Evolutionary conservation across 2,113 vertebrate genomes (phyloP).

Genomic region (Xiphorhynchus elegans): DNA sequence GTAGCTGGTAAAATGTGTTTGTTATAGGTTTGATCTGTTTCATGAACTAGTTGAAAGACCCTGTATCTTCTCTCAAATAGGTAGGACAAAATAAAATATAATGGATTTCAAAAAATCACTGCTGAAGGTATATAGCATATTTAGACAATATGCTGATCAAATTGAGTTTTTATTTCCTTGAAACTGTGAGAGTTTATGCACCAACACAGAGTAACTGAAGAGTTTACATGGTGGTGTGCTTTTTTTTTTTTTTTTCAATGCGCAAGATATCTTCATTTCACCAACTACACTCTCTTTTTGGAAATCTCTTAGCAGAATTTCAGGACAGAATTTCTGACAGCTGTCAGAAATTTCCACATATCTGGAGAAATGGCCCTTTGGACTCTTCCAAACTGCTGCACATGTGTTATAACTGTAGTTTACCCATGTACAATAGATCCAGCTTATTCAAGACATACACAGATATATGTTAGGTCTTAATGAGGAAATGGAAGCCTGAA

Average conservation of each 20-base stretch:
- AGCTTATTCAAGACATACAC: background rate
- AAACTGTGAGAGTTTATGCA: background rate
- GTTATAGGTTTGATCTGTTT: background rate
- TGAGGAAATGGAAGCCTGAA: background rate
- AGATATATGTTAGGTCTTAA: background rate
- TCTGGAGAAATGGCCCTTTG: background rate
- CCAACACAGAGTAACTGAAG: background rate
- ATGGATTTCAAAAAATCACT: background rate
- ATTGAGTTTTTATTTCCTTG: background rate
- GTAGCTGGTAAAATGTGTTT: background rate
- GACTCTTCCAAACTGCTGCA: background rate
- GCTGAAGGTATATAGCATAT: background rate
- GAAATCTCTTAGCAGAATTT: background rate
- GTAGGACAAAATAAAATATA: background rate
- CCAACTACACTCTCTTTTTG: background rate
- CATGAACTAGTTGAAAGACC: background rate
- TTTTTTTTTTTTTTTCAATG: background rate
- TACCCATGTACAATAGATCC: background rate
- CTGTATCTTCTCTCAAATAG: background rate
- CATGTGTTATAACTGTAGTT: rapidly evolving
- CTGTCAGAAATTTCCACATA: background rate
- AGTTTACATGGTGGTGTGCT: too few relatives aligned
- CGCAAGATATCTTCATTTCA: background rate
- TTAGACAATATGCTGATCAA: background rate
- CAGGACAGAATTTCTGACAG: background rate